Conservation (phyloP, 2,888 invertebrate species). For the Ecliptopera silaceata region DNA sequence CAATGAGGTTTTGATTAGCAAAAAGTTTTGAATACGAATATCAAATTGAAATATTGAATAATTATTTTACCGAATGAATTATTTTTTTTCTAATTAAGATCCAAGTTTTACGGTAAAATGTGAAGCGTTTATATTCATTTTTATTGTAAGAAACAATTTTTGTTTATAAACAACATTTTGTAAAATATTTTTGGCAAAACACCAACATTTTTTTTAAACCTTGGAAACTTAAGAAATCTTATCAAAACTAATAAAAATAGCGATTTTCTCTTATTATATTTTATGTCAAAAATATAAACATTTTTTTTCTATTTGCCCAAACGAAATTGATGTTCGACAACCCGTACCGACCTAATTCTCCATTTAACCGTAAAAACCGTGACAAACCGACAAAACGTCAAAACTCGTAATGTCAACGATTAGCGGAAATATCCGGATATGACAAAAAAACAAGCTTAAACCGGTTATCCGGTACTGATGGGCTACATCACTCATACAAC, state of each 20-base stretch:
- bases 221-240: too few relatives aligned
- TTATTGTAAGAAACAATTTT: too few relatives aligned
- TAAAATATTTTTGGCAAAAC: too few relatives aligned
- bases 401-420: conserved; percentile 56
- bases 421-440: conserved; percentile 51
- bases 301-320: too few relatives aligned
- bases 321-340: conserved; percentile 18
- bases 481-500: conserved; percentile 58
- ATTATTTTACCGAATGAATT: conserved; percentile 16
- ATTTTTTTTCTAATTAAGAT: conserved; percentile 18
- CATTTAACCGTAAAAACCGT: conserved; percentile 31
- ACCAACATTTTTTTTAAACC: too few relatives aligned
- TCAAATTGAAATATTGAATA: conserved; percentile 14
- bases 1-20: conserved; percentile 20
- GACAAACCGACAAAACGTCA: conserved; percentile 42
- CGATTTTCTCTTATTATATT: too few relatives aligned
- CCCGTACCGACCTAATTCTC: conserved; percentile 35
- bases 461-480: conserved; percentile 49
- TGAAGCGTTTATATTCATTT: too few relatives aligned
- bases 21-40: conserved; percentile 11
- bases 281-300: too few relatives aligned
- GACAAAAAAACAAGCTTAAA: conserved; percentile 51
- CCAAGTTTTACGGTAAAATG: conserved; percentile 6
- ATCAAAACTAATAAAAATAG: too few relatives aligned
- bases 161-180: too few relatives aligned